phyloP scores from a whole-genome alignment of 1,140 invertebrate genomes.

The Sycophaga agraensis region DNA sequence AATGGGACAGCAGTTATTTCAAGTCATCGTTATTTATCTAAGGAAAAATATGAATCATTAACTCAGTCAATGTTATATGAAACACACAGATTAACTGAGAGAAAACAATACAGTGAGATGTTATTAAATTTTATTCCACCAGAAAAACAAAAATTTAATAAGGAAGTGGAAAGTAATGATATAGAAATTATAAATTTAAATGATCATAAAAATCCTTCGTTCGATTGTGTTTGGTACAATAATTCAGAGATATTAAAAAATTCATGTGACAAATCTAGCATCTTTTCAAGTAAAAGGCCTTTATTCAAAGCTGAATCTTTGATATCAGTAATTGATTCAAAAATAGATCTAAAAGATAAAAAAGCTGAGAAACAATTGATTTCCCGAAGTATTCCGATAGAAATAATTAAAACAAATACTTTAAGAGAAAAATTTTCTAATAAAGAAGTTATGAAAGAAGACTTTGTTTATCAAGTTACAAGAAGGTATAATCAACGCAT shows the following conservation, averaged over 20 bases:
- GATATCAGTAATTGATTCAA: not conserved
- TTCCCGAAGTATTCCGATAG: not conserved
- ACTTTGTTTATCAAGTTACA: constrained; percentile 38
- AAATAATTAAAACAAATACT: constrained; percentile 39
- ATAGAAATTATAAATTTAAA: constrained; percentile 1
- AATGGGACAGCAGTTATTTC: too few species aligned
- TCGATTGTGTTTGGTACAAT: constrained; percentile 28
- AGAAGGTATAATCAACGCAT: constrained; percentile 44
- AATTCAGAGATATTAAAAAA: constrained; percentile 43
- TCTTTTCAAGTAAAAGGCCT: constrained; percentile 4
- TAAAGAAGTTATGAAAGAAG: constrained; percentile 40
- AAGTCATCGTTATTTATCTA: too few species aligned
- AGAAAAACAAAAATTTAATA: constrained; percentile 29
- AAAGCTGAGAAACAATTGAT: not conserved
- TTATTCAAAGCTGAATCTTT: not conserved
- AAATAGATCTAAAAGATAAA: not conserved
- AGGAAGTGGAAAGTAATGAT: not conserved
- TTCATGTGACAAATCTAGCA: not conserved
- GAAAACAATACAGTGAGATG: constrained; percentile 45
- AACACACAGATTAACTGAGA: constrained; percentile 41
- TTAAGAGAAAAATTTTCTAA: constrained; percentile 44
- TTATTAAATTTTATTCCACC: constrained; percentile 42
- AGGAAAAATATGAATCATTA: not conserved
- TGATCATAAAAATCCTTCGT: constrained; percentile 22
- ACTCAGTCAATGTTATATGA: constrained; percentile 35